Percentiles rank a stretch among this genome's conserved stretches.
phyloP scores from a whole-genome alignment of 2,888 invertebrate species.

The Drosophila longiperda region DNA sequence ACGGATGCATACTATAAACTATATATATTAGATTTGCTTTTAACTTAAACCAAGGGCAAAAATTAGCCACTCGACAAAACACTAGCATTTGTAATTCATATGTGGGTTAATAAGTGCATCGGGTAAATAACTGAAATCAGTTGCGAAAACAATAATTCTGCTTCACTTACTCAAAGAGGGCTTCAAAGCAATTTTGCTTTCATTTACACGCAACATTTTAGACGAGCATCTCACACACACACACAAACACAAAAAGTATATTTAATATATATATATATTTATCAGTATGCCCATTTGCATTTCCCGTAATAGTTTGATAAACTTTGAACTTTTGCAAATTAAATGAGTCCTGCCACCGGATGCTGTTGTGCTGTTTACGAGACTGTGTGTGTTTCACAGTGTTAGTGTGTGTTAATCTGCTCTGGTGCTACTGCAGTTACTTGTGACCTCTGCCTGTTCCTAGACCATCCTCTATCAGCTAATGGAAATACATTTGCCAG shows the following conservation, averaged over 20 bases:
- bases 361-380: constrained; percentile 63
- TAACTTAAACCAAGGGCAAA: neutral
- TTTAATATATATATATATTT: constrained; percentile 41
- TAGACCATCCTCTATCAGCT: constrained; percentile 37
- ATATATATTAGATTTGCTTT: neutral
- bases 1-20: neutral
- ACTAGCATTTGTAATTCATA: neutral
- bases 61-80: neutral
- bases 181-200: neutral
- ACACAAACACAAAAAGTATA: constrained; percentile 7
- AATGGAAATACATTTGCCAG: constrained; percentile 56
- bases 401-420: constrained; percentile 53
- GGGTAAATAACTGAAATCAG: neutral
- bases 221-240: neutral
- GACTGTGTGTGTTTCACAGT: constrained; percentile 27
- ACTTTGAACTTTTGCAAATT: constrained; percentile 81
- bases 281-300: constrained; percentile 65
- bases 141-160: neutral
- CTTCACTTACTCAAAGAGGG: neutral
- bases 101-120: neutral
- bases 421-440: constrained; percentile 18
- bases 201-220: neutral
- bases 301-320: constrained; percentile 77
- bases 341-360: constrained; percentile 78
- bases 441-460: constrained; percentile 23